Percentiles rank a stretch among this genome's conserved stretches.
Evolutionary conservation across 1,140 invertebrate genomes (phyloP).

Genomic region (Diorhabda sublineata): DNA sequence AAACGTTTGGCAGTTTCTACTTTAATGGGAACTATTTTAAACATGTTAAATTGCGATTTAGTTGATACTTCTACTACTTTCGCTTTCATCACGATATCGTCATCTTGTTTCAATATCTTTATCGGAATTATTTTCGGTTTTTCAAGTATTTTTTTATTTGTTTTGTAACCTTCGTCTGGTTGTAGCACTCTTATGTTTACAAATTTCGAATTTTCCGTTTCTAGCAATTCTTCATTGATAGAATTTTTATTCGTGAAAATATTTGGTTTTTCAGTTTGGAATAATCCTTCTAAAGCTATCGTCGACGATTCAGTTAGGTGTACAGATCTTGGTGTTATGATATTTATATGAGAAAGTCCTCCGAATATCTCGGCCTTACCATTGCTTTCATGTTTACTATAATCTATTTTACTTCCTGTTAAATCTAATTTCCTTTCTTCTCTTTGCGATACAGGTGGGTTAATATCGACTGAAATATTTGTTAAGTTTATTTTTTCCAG

Average conservation of each 20-base stretch:
- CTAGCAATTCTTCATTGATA: conserved; percentile 38
- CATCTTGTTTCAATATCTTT: conserved; percentile 32
- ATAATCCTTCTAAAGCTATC: conserved; percentile 59
- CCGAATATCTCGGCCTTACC: conserved; percentile 37
- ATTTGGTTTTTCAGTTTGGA: conserved; percentile 50
- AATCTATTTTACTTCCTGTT: conserved; percentile 21
- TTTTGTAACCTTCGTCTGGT: conserved; percentile 24
- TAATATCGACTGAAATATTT: conserved; percentile 5
- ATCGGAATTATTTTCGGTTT: conserved; percentile 30
- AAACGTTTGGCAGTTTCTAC: conserved; percentile 34
- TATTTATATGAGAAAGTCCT: conserved; percentile 39
- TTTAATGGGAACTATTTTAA: conserved; percentile 43
- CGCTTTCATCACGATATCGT: conserved; percentile 37
- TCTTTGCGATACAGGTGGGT: conserved; percentile 15
- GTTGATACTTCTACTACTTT: conserved; percentile 41
- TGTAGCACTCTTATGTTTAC: conserved; percentile 41
- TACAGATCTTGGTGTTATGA: conserved; percentile 40
- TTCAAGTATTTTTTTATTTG: conserved; percentile 11
- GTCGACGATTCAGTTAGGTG: conserved; percentile 54
- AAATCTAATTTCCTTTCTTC: conserved; percentile 32
- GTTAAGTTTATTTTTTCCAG: conserved; percentile 21
- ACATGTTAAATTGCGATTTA: conserved; percentile 32
- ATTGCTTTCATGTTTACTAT: conserved; percentile 15
- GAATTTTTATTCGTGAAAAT: conserved; percentile 18
- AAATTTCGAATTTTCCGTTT: conserved; percentile 38